Conservation (phyloP, 2,113 vertebrate species). For the Lanius ludovicianus region DNA sequence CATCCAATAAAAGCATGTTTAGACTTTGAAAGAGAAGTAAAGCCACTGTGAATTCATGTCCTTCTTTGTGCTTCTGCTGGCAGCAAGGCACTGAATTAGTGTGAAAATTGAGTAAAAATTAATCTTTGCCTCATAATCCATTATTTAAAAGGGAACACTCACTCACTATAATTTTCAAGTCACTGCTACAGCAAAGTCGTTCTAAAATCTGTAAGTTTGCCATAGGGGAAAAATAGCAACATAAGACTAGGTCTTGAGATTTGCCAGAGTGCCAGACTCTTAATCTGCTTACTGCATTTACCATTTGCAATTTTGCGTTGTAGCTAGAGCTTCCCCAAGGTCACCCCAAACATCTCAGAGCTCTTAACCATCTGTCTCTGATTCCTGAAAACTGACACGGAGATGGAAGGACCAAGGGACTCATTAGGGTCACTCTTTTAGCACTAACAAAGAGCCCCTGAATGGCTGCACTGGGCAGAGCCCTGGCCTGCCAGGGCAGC, state of each 20-base stretch:
- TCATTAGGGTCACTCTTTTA: background rate
- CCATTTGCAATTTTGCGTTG: background rate
- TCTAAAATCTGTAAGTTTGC: constrained; percentile 57
- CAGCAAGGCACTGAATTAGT: constrained; percentile 30
- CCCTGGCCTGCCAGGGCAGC: background rate
- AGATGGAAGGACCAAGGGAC: background rate
- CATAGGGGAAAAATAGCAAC: constrained; percentile 37
- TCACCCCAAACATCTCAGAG: constrained; percentile 13
- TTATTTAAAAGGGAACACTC: constrained; percentile 58
- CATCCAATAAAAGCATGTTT: background rate
- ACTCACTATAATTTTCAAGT: constrained; percentile 52
- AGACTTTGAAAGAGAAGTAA: background rate
- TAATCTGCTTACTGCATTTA: constrained; percentile 31
- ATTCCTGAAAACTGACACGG: background rate
- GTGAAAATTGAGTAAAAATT: constrained; percentile 54
- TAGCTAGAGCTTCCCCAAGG: constrained; percentile 17
- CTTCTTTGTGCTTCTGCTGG: constrained; percentile 9
- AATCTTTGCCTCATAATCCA: constrained; percentile 54
- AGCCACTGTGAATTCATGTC: constrained; percentile 26
- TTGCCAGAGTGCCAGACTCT: constrained; percentile 12
- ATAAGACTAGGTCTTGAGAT: constrained; percentile 32
- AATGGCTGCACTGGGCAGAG: background rate
- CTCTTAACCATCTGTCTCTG: background rate
- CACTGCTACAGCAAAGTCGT: constrained; percentile 51
- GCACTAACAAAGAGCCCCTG: background rate